Conservation (phyloP, 2,888 invertebrate species). For the Podotricha telesiphe region DNA sequence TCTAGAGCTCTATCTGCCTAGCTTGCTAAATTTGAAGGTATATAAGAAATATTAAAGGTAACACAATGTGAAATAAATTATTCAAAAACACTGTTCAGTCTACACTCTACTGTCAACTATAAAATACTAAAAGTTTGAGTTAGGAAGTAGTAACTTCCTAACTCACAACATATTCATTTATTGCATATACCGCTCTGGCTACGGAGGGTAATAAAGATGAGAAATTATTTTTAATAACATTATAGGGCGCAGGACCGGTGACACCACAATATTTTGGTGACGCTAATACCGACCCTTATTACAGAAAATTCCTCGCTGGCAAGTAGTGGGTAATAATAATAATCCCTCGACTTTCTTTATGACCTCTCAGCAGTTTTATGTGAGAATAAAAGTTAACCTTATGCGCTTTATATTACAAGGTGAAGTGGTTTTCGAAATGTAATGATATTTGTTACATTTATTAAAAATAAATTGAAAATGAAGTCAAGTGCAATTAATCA, state of each 20-base stretch:
- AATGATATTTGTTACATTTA: conserved; percentile 13
- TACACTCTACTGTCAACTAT: not conserved
- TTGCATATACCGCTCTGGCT: conserved; percentile 50
- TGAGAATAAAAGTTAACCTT: conserved; percentile 57
- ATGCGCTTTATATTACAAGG: conserved; percentile 41
- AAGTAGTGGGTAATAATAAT: conserved; percentile 69
- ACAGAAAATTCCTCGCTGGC: conserved; percentile 68
- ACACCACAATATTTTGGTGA: conserved; percentile 71
- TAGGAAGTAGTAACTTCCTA: conserved; percentile 33
- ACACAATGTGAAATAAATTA: too few species aligned
- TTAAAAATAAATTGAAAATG: conserved; percentile 3
- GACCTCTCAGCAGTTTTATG: conserved; percentile 65
- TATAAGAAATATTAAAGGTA: too few species aligned
- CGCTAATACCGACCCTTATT: conserved; percentile 68
- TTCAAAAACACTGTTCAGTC: not conserved
- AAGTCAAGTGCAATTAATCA: conserved; percentile 5
- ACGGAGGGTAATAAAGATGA: conserved; percentile 76
- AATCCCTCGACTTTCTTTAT: conserved; percentile 70
- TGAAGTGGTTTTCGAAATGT: conserved; percentile 8
- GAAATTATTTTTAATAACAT: conserved; percentile 84
- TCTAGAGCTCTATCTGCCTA: too few species aligned
- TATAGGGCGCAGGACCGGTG: conserved; percentile 56
- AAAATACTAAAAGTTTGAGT: conserved; percentile 6
- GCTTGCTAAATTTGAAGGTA: too few species aligned
- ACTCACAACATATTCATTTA: conserved; percentile 67